Percentiles rank a stretch among this genome's conserved stretches.
Conservation (phyloP, 1,140 invertebrate species). For the Drosophila insularis region DNA sequence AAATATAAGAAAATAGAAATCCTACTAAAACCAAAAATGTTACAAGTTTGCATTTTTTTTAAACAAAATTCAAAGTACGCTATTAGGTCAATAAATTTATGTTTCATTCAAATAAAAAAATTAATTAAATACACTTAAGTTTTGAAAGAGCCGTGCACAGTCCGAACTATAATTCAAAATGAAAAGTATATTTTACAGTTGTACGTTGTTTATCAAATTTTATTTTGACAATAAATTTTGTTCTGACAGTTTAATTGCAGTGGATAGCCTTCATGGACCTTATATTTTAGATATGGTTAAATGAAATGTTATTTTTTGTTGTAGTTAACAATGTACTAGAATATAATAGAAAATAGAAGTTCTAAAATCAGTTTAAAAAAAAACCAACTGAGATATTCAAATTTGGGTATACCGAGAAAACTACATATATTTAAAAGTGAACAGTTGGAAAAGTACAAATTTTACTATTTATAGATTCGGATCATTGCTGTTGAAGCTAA, state of each 20-base stretch:
- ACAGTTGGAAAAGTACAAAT: not conserved
- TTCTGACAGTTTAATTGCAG: not conserved
- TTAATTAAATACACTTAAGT: not conserved
- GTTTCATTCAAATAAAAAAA: no score
- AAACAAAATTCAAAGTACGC: not conserved
- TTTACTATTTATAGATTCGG: no score
- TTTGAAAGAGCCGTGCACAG: constrained; percentile 20
- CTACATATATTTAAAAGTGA: not conserved
- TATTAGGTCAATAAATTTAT: not conserved
- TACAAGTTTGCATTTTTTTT: not conserved
- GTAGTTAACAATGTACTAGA: no score
- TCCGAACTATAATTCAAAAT: not conserved
- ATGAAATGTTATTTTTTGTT: no score
- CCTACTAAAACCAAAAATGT: constrained; percentile 25
- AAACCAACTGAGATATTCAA: not conserved
- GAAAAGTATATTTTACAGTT: not conserved
- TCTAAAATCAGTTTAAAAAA: not conserved
- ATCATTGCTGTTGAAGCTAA: not conserved
- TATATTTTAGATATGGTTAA: no score
- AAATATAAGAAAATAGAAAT: constrained; percentile 23
- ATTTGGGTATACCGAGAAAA: not conserved
- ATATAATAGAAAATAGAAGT: no score
- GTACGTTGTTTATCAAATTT: constrained; percentile 13
- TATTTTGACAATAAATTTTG: not conserved
- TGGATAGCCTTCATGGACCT: no score